phyloP scores from a whole-genome alignment of 2,888 invertebrate genomes.

The Agrypnus murinus region DNA sequence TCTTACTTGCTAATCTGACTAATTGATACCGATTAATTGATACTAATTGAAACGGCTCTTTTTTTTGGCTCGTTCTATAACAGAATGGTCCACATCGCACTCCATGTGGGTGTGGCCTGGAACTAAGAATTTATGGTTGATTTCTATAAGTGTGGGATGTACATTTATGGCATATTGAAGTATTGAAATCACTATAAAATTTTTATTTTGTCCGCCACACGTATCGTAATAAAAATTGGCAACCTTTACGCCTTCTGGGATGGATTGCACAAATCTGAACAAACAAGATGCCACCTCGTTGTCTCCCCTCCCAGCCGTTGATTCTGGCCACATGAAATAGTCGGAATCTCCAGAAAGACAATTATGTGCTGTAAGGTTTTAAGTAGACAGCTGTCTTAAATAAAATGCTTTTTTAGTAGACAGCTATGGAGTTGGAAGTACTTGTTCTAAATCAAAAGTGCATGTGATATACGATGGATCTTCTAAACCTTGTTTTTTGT shows the following conservation, averaged over 20 bases:
- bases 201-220: slow-evolving; percentile 31
- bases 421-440: too few species aligned
- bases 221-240: slow-evolving; percentile 33
- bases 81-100: too few species aligned
- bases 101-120: too few species aligned
- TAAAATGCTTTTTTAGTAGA: slow-evolving; percentile 38
- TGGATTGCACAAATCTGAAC: slow-evolving; percentile 31
- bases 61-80: too few species aligned
- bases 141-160: too few species aligned
- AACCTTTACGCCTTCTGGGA: slow-evolving; percentile 7
- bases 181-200: slow-evolving; percentile 15
- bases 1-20: too few species aligned
- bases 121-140: too few species aligned
- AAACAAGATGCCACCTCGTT: slow-evolving; percentile 55
- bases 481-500: neutral
- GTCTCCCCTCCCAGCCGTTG: slow-evolving; percentile 53
- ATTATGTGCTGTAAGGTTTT: slow-evolving; percentile 46
- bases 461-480: neutral
- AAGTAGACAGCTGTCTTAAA: slow-evolving; percentile 40
- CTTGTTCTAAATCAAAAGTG: slow-evolving; percentile 13
- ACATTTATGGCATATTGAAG: too few species aligned
- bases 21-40: too few species aligned
- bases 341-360: slow-evolving; percentile 14
- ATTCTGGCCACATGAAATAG: slow-evolving; percentile 56
- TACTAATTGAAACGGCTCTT: too few species aligned